Conservation (phyloP, 2,888 invertebrate species). For the Xanthorhoe designata region DNA sequence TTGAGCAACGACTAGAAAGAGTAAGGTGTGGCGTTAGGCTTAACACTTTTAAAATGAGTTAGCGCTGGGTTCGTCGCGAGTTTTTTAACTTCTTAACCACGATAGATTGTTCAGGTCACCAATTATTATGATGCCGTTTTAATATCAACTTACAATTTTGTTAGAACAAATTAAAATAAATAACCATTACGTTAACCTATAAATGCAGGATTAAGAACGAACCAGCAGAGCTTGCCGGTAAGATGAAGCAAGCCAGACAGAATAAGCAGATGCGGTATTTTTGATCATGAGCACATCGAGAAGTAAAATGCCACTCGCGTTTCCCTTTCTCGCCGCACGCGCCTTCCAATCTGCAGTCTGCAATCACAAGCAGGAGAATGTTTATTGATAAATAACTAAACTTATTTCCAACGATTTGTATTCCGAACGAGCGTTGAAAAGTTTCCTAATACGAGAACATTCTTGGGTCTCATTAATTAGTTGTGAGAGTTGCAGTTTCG, state of each 20-base stretch:
- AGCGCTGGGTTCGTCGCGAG: too few relatives aligned
- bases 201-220: not conserved
- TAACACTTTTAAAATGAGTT: too few relatives aligned
- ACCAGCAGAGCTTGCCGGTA: not conserved
- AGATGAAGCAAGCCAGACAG: not conserved
- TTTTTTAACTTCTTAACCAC: too few relatives aligned
- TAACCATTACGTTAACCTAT: not conserved
- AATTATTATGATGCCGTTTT: too few relatives aligned
- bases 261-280: slow-evolving; percentile 11
- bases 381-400: slow-evolving; percentile 57
- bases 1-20: too few relatives aligned
- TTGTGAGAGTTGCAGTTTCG: not conserved
- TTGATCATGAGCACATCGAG: slow-evolving; percentile 21
- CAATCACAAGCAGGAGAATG: slow-evolving; percentile 60
- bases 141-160: too few relatives aligned
- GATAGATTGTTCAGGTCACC: too few relatives aligned
- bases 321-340: slow-evolving; percentile 71
- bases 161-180: too few relatives aligned
- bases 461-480: slow-evolving; percentile 18
- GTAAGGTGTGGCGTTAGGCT: too few relatives aligned
- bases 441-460: slow-evolving; percentile 38
- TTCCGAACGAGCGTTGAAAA: slow-evolving; percentile 37
- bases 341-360: slow-evolving; percentile 52
- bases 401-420: slow-evolving; percentile 43
- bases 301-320: slow-evolving; percentile 61